Percentiles rank a stretch among this genome's conserved stretches.
Conservation (phyloP, 2,797 vertebrate species). For the Enteromius argenteus region DNA sequence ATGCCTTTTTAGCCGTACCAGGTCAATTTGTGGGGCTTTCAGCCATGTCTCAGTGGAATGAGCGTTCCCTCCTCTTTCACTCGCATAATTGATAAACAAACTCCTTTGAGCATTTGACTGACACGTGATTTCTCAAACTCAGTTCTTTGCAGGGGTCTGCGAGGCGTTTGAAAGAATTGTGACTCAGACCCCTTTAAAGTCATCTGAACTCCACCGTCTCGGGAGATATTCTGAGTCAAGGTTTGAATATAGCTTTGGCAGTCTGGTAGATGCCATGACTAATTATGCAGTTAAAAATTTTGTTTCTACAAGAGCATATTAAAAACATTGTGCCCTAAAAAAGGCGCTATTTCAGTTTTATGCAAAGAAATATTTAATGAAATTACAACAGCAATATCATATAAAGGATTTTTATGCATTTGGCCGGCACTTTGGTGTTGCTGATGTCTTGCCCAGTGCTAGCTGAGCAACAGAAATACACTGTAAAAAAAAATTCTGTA, state of each 20-base stretch:
- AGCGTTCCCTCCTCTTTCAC: background rate
- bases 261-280: background rate
- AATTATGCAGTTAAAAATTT: background rate
- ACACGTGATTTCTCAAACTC: background rate
- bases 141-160: background rate
- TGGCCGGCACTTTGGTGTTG: background rate
- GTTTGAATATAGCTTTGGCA: background rate
- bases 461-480: background rate
- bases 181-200: background rate
- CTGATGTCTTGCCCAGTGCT: background rate
- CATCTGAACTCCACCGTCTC: background rate
- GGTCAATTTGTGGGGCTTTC: slow-evolving; percentile 37
- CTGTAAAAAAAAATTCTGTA: no score
- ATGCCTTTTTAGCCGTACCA: slow-evolving; percentile 27
- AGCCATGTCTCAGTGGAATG: slow-evolving; percentile 31
- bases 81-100: slow-evolving; percentile 14
- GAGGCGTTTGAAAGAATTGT: background rate
- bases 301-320: background rate
- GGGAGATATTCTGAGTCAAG: background rate
- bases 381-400: background rate
- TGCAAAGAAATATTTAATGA: background rate
- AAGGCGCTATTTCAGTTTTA: background rate
- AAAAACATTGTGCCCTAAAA: background rate
- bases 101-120: slow-evolving; percentile 9
- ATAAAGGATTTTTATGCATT: background rate